Evolutionary conservation across 2,113 vertebrate genomes (phyloP), one percentile per base, ranked within the genome.

Genomic region (Prinia subflava): DNA sequence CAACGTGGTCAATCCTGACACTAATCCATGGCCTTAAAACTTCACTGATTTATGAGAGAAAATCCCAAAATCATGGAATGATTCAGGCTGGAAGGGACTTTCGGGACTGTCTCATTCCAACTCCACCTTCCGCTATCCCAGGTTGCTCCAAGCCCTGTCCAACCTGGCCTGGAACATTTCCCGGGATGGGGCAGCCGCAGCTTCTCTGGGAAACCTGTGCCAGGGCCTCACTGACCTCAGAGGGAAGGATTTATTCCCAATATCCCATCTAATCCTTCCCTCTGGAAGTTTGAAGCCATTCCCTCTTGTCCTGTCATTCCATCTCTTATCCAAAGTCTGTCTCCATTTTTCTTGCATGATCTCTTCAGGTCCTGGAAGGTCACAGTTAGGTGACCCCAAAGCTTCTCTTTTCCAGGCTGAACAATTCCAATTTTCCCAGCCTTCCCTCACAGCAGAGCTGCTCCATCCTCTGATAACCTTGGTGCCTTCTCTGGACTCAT

Each of bases 181-280:
- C 68, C 65, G 33, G 68, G 44, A 65, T 50, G 44, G 10, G 3
- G 18, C 42, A 81, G 44, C 35, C 57, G 56, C 49, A 64, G 24
- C 7, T 71, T 30, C 41, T 21, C 75, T 70, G 65, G 15, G 7
- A 0, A 55, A 1, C 4, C 13, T 5, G 0, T 33, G 2, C 39
- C 63, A 60, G 39, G 4, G 6, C 8, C 28, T 28, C 41, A 2
- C 9, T 0, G 0, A 1, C 25, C 37, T 33, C 44, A 6, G 1
- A 65, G 37, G 2, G 5, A 44, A 37, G 25, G 3, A 44, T 65
- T 80, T 3, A 2, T 73, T 65, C 50, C n/a, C 20, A n/a, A 7
- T 47, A n/a, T 41, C 5, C 67, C 11, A 35, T 23, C 21, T 7
- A 35, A 15, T 31, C 2, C 31, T 42, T 2, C 10, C 13, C 7